Conservation (phyloP, 2,888 invertebrate genomes). For the Pycnomerus fuliginosus region DNA sequence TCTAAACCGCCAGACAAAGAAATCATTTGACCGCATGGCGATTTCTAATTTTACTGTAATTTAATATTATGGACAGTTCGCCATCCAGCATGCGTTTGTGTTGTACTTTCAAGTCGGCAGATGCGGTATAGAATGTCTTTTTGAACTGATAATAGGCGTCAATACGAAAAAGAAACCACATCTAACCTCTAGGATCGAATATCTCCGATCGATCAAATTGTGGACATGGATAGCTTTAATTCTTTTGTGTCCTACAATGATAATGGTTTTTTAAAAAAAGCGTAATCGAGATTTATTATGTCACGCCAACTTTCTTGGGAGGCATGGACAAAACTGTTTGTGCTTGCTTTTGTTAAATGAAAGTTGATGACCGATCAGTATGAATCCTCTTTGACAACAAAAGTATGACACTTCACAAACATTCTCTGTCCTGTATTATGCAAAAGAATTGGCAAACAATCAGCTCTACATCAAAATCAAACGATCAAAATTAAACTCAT, state of each 20-base stretch:
- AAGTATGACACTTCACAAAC: too few species aligned
- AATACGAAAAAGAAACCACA: conserved; percentile 27
- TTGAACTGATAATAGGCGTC: conserved; percentile 26
- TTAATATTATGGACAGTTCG: conserved; percentile 27
- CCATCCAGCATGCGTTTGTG: conserved; percentile 29
- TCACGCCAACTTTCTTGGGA: conserved; percentile 16
- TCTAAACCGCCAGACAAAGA: conserved; percentile 6
- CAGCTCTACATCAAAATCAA: too few species aligned
- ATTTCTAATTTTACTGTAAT: conserved; percentile 29
- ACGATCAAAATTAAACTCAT: too few species aligned
- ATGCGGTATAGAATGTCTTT: conserved; percentile 27
- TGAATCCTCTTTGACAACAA: conserved; percentile 1
- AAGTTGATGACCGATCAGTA: conserved; percentile 15
- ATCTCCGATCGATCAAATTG: conserved; percentile 35
- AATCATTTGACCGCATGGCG: conserved; percentile 13
- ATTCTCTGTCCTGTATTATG: too few species aligned
- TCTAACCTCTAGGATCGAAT: conserved; percentile 34
- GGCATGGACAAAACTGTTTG: conserved; percentile 5
- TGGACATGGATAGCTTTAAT: conserved; percentile 37
- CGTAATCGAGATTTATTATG: conserved; percentile 19
- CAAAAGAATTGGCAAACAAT: too few species aligned
- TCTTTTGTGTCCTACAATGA: conserved; percentile 28
- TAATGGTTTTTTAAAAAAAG: conserved; percentile 7
- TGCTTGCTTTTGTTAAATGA: conserved; percentile 9
- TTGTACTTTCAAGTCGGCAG: conserved; percentile 31